Evolutionary conservation across 2,888 invertebrate species (phyloP).

Genomic region (Mesoligia furuncula): DNA sequence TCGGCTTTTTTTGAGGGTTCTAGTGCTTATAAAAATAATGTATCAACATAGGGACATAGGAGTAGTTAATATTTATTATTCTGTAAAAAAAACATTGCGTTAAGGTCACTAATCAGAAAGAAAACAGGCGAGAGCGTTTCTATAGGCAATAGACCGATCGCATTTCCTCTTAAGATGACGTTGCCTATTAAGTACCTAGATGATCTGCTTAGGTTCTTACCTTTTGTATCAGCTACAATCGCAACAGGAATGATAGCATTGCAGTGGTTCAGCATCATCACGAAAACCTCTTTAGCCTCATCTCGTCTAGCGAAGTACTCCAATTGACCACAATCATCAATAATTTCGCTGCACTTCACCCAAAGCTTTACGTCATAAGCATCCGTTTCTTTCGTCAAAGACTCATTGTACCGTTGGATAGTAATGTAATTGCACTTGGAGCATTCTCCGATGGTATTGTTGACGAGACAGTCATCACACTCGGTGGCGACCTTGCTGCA

Average conservation of each 20-base stretch:
- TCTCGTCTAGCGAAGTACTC: slow-evolving; percentile 77
- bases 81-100: too few relatives aligned
- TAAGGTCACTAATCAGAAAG: too few relatives aligned
- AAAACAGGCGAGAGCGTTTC: too few relatives aligned
- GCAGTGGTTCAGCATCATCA: slow-evolving; percentile 77
- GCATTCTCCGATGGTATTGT: slow-evolving; percentile 65
- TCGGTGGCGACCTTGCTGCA: slow-evolving; percentile 72
- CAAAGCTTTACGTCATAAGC: slow-evolving; percentile 72
- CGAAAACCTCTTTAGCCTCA: slow-evolving; percentile 62
- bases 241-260: slow-evolving; percentile 57
- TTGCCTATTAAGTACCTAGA: not conserved
- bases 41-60: too few relatives aligned
- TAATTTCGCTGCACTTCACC: slow-evolving; percentile 77
- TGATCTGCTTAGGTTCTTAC: slow-evolving; percentile 64
- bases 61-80: too few relatives aligned
- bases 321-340: slow-evolving; percentile 65
- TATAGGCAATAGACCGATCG: too few relatives aligned
- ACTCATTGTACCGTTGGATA: slow-evolving; percentile 67
- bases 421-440: slow-evolving; percentile 57
- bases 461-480: slow-evolving; percentile 76
- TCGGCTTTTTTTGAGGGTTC: too few relatives aligned
- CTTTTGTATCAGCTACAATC: slow-evolving; percentile 61
- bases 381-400: slow-evolving; percentile 67
- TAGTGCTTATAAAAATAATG: too few relatives aligned
- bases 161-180: too few relatives aligned